A percentile compares a stretch with the other conserved stretches of the same genome.
Conservation (phyloP, 1,140 invertebrate species). For the Atta colombica region DNA sequence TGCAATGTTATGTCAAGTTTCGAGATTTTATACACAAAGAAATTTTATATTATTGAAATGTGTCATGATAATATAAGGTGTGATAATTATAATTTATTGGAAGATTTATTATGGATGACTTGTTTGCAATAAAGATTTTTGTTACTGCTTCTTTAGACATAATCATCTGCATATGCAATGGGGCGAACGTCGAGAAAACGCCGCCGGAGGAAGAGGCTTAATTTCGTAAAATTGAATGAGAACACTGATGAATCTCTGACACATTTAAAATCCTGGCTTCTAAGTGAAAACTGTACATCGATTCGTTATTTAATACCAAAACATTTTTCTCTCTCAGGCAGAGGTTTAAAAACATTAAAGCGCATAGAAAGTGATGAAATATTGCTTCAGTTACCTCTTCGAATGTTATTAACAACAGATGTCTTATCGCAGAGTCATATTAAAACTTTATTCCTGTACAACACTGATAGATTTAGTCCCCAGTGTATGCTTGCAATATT, state of each 20-base stretch:
- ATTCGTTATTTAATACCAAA: conserved; percentile 84
- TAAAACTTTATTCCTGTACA: conserved; percentile 84
- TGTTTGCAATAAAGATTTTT: conserved; percentile 64
- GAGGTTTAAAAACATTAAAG: conserved; percentile 88
- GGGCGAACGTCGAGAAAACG: conserved; percentile 86
- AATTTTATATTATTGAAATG: neutral
- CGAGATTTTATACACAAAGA: neutral
- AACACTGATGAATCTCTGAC: conserved; percentile 72
- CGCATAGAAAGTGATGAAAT: conserved; percentile 86
- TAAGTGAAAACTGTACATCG: conserved; percentile 81
- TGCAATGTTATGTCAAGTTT: neutral
- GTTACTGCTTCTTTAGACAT: conserved; percentile 77
- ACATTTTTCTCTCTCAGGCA: conserved; percentile 87
- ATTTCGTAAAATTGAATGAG: conserved; percentile 80
- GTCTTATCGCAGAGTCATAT: conserved; percentile 83
- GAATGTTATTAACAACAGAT: conserved; percentile 88
- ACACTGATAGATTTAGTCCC: conserved; percentile 81
- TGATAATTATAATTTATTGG: neutral
- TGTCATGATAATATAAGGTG: neutral
- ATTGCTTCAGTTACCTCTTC: conserved; percentile 88
- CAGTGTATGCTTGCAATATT: conserved; percentile 89
- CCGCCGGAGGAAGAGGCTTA: conserved; percentile 79
- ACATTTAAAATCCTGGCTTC: conserved; percentile 85
- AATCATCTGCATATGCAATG: conserved; percentile 81
- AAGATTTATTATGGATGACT: conserved; percentile 23